Evolutionary conservation across 2,113 vertebrate genomes (phyloP).

Genomic region (Cyprinodon variegatus): DNA sequence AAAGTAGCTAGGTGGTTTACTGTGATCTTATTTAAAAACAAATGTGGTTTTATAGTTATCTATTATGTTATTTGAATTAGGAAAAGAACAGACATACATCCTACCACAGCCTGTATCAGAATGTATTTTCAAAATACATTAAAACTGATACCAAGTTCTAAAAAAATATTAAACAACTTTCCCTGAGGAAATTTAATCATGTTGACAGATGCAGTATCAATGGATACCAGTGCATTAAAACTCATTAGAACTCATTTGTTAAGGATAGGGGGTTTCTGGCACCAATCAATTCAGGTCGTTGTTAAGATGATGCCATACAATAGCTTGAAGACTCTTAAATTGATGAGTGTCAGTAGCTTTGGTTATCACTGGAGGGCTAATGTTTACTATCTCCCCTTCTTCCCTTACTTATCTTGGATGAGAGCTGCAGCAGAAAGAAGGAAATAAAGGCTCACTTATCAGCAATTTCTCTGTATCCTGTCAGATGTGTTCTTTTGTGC

Average conservation of each 20-base stretch:
- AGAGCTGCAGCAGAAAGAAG: conserved; percentile 47
- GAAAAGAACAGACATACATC: too few relatives aligned
- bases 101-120: too few relatives aligned
- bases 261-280: conserved; percentile 43
- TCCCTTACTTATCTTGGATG: conserved; percentile 24
- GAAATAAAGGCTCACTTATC: conserved; percentile 66
- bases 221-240: conserved; percentile 58
- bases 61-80: background rate
- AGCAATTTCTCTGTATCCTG: conserved; percentile 54
- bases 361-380: conserved; percentile 55
- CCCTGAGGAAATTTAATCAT: conserved; percentile 45
- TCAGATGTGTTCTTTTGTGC: conserved; percentile 58
- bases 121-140: too few relatives aligned
- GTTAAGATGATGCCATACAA: conserved; percentile 47
- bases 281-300: conserved; percentile 76
- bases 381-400: conserved; percentile 25
- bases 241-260: conserved; percentile 63
- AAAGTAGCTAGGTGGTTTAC: background rate
- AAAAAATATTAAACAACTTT: conserved; percentile 43
- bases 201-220: conserved; percentile 56
- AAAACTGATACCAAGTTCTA: conserved; percentile 31
- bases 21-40: too few relatives aligned
- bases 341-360: conserved; percentile 64
- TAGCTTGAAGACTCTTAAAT: conserved; percentile 63
- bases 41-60: background rate